These are phyloP conservation scores for Selene dorsalis DNA, from an alignment of 2,797 vertebrate genomes.

Conservation along the genomic window DNA sequence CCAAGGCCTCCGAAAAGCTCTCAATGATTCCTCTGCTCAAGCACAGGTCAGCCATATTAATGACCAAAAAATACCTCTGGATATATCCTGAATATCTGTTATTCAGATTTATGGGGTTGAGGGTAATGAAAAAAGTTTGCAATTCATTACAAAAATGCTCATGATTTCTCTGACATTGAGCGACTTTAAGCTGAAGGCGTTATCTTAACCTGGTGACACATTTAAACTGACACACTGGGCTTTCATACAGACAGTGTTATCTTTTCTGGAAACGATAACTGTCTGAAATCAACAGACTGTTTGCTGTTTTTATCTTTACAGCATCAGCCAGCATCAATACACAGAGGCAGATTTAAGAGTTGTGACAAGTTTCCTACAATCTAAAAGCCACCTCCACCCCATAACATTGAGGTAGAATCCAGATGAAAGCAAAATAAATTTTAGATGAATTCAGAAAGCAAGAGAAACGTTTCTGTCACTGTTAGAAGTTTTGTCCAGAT, in stretches of 20 bases:
- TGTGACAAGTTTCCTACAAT: slow-evolving; percentile 3
- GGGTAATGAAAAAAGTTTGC: not conserved
- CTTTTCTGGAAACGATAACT: not conserved
- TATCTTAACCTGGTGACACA: slow-evolving; percentile 6
- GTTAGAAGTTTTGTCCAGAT: not conserved
- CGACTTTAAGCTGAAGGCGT: not conserved
- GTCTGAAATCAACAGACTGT: not conserved
- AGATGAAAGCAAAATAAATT: slow-evolving; percentile 5
- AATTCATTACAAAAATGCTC: not conserved
- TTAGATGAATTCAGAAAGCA: slow-evolving; percentile 8
- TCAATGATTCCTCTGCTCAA: slow-evolving; percentile 87
- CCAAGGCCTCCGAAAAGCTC: slow-evolving; percentile 90
- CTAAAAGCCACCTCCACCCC: not conserved
- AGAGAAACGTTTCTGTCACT: not conserved
- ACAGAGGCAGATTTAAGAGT: not conserved
- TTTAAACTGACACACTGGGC: not conserved
- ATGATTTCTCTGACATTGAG: not conserved
- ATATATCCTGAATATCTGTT: not conserved
- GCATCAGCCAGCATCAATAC: not conserved
- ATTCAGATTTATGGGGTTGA: not conserved
- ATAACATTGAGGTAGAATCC: slow-evolving; percentile 11
- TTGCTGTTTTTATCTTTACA: slow-evolving; percentile 13
- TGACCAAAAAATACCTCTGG: slow-evolving; percentile 1
- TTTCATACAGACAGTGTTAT: not conserved
- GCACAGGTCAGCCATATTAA: slow-evolving; percentile 86